Percentiles rank a stretch among this genome's conserved stretches.
Conservation (phyloP, 2,797 vertebrate genomes). For the Anguilla pacifica region DNA sequence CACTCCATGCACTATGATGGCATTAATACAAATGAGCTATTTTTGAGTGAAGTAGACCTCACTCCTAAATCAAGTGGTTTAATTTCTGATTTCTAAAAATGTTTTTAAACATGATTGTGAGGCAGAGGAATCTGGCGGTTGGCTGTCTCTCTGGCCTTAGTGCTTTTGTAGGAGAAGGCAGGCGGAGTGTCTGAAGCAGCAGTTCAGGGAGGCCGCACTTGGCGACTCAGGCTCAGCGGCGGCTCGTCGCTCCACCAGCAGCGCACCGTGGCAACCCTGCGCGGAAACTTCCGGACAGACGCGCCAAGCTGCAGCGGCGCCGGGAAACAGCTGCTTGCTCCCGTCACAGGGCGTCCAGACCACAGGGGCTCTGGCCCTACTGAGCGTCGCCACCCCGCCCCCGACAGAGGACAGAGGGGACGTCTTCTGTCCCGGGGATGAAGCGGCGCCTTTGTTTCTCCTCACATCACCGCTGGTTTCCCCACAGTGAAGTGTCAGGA, state of each 20-base stretch:
- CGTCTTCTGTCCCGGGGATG: not conserved
- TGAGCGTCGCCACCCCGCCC: not conserved
- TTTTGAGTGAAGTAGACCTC: not conserved
- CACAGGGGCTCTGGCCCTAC: not conserved
- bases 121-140: not conserved
- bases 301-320: not conserved
- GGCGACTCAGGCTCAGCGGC: not conserved
- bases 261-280: not conserved
- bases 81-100: not conserved
- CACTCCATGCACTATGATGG: not conserved
- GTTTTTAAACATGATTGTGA: not conserved
- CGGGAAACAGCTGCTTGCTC: slow-evolving; percentile 21
- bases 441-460: not conserved
- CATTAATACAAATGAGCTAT: not conserved
- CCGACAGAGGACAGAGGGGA: not conserved
- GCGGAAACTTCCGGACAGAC: not conserved
- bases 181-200: not conserved
- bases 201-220: not conserved
- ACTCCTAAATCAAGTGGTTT: not conserved
- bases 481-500: not conserved
- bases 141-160: not conserved
- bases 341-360: slow-evolving; percentile 23
- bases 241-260: not conserved
- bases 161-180: not conserved
- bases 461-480: not conserved